phyloP scores from a whole-genome alignment of 2,113 vertebrate species.

The Reinhardtius hippoglossoides region DNA sequence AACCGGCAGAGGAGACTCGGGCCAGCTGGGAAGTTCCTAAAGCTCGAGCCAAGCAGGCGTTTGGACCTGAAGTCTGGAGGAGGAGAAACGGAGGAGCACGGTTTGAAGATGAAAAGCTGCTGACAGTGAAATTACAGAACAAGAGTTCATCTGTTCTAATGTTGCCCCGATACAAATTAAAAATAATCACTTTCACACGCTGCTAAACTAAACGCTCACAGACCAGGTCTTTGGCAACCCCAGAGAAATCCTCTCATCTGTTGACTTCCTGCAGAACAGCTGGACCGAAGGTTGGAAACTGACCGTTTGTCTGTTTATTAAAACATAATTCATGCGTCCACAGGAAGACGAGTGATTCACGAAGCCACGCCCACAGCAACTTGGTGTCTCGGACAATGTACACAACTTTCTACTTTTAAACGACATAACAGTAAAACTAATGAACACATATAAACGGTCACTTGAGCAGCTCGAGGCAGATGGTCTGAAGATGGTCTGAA shows the following conservation, averaged over 20 bases:
- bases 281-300: no score
- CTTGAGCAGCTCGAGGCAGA: no score
- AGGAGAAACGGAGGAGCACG: background rate
- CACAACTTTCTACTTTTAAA: no score
- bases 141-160: background rate
- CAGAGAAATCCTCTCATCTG: background rate
- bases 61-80: slow-evolving; percentile 77
- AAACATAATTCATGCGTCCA: no score
- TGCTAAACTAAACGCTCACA: background rate
- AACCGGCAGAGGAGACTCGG: slow-evolving; percentile 32
- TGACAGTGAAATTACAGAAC: background rate
- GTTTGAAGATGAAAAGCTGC: background rate
- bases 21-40: slow-evolving; percentile 71
- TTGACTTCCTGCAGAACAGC: background rate
- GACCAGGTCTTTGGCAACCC: background rate
- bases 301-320: no score
- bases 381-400: no score
- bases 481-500: no score
- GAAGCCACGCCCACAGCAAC: no score
- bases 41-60: slow-evolving; percentile 58
- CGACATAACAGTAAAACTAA: no score
- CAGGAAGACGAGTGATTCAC: no score
- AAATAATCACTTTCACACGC: background rate
- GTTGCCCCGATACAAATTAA: background rate
- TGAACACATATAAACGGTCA: no score